Evolutionary conservation across 2,888 invertebrate species (phyloP).

Genomic region (Tipula confusa): DNA sequence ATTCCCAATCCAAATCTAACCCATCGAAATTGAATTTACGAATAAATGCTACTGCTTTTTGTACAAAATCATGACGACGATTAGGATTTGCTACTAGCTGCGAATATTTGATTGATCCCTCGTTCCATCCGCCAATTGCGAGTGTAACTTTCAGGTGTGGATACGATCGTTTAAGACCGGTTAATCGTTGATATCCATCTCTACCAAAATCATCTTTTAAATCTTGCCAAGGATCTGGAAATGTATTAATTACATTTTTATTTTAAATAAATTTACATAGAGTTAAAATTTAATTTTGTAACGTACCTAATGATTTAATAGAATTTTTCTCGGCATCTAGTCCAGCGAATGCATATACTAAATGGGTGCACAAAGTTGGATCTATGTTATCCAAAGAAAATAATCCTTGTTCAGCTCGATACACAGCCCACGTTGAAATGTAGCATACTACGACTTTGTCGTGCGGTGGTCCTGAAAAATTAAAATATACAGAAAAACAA

Average conservation of each 20-base stretch:
- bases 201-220: constrained; percentile 70
- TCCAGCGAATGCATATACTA: constrained; percentile 78
- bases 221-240: constrained; percentile 70
- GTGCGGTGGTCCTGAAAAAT: constrained; percentile 62
- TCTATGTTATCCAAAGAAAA: constrained; percentile 65
- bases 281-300: not conserved
- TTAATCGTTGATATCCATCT: constrained; percentile 65
- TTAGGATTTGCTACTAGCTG: constrained; percentile 60
- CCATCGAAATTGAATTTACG: constrained; percentile 49
- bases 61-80: constrained; percentile 62
- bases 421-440: constrained; percentile 74
- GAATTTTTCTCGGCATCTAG: constrained; percentile 61
- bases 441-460: constrained; percentile 76
- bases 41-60: constrained; percentile 65
- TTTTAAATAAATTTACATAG: not conserved
- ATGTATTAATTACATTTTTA: not conserved
- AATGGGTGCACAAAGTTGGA: constrained; percentile 72
- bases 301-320: constrained; percentile 65
- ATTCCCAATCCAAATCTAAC: constrained; percentile 70
- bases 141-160: constrained; percentile 69
- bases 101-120: constrained; percentile 62
- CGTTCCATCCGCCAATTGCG: constrained; percentile 90
- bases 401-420: constrained; percentile 61
- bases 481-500: not conserved
- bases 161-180: constrained; percentile 60